Evolutionary conservation across 2,888 invertebrate genomes (phyloP), one percentile per base, ranked within the genome.

Genomic region (Trisateles emortualis): DNA sequence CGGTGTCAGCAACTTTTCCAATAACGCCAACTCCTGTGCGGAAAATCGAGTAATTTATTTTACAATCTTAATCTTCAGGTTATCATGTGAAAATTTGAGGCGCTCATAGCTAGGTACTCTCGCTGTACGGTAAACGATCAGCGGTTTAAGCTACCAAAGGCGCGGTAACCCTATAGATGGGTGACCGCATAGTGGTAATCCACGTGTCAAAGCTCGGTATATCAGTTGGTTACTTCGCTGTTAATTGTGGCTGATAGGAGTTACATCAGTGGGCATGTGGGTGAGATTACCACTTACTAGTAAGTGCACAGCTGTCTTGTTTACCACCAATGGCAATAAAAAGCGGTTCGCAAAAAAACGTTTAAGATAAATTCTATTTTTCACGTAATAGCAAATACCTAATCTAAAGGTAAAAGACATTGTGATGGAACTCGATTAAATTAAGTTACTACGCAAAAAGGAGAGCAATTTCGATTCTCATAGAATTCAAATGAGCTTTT

Each of bases 401-500:
- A 87, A 88, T 87, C 83, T 81, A 84, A 86, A 85, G 84, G 84
- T 83, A 80, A 79, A 85, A 78, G 84, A 83, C 84, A 81, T 83
- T 83, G 81, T 86, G 87, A 91, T 84, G 83, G 81, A 81, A 85
- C 84, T 83, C 90, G 88, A 90, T 92, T 90, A 90, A 90, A 90
- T 90, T 90, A 91, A 91, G 90, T 90, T 90, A 90, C 85, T 87
- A 88, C 87, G 86, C 84, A 86, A 86, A 87, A 90, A 88, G 84
- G 86, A 86, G 88, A 87, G 86, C 89, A 86, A 89, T 90, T 90
- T 81, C 90, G 87, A 92, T 91, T 88, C 90, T 84, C 90, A 87
- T 90, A 87, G 91, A 89, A 91, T 92, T 88, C 88, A 91, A 91
- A 92, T 90, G 91, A 91, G 88, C 84, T 86, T 90, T 91, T 91